phyloP scores from a whole-genome alignment of 1,140 invertebrate genomes.

The Micrasema longulum region DNA sequence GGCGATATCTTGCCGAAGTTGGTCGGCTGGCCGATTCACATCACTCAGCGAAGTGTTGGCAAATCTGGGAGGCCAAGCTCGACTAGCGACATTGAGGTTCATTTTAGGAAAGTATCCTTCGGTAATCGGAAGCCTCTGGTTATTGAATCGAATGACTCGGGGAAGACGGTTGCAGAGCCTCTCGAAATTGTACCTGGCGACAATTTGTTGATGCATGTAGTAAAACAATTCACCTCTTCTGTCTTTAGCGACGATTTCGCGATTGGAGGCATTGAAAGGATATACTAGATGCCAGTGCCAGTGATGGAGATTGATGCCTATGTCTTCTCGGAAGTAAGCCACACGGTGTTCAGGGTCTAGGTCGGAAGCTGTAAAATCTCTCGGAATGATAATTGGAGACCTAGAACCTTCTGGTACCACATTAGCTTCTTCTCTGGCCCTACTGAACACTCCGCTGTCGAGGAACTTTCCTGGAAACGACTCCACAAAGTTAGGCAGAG shows the following conservation, averaged over 20 bases:
- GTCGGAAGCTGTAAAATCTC: constrained; percentile 79
- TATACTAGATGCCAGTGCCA: constrained; percentile 90
- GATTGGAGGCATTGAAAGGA: constrained; percentile 73
- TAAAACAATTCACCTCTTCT: constrained; percentile 82
- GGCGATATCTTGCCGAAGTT: constrained; percentile 74
- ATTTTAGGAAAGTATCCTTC: constrained; percentile 82
- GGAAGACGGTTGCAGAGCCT: constrained; percentile 73
- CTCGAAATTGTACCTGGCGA: constrained; percentile 78
- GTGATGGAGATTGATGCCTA: constrained; percentile 81
- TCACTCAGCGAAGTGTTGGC: constrained; percentile 72
- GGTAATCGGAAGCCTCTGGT: constrained; percentile 72
- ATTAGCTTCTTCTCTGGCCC: constrained; percentile 75
- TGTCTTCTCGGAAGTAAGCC: constrained; percentile 81
- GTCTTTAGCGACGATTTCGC: constrained; percentile 75
- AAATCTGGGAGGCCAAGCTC: constrained; percentile 59
- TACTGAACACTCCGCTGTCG: constrained; percentile 76
- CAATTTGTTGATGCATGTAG: constrained; percentile 83
- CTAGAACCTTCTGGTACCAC: constrained; percentile 73
- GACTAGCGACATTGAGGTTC: constrained; percentile 71
- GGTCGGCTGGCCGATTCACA: constrained; percentile 75
- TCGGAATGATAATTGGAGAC: constrained; percentile 75
- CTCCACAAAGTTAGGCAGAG: constrained; percentile 77
- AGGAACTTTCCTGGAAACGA: constrained; percentile 84
- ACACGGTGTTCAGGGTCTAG: constrained; percentile 79
- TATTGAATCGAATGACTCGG: constrained; percentile 70